A percentile compares a stretch with the other conserved stretches of the same genome.
Conservation (phyloP, 1,140 invertebrate genomes). For the Drosophila bocqueti region DNA sequence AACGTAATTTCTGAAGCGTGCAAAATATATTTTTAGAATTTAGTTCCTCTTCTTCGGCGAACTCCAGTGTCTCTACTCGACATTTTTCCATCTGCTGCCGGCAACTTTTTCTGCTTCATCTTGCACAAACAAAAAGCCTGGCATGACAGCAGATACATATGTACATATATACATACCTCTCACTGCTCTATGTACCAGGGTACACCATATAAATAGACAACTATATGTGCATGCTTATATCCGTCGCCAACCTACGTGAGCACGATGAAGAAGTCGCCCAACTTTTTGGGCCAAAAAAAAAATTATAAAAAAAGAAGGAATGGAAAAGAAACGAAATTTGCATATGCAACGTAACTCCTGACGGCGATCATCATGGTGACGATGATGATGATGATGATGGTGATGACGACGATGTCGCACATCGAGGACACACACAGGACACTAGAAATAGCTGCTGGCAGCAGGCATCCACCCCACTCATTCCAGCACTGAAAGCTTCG, state of each 20-base stretch:
- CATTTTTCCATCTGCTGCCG: conserved; percentile 34
- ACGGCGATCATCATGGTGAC: conserved; percentile 66
- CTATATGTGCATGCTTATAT: conserved; percentile 27
- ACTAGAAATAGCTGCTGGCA: conserved; percentile 63
- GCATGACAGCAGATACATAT: conserved; percentile 29
- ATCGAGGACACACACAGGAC: conserved; percentile 61
- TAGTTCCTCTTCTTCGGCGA: conserved; percentile 51
- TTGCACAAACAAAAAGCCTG: conserved; percentile 59
- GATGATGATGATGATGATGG: conserved; percentile 39
- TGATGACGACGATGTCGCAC: conserved; percentile 41
- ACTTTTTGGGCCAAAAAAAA: conserved; percentile 69
- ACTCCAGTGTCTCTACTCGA: conserved; percentile 33
- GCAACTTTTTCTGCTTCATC: conserved; percentile 76
- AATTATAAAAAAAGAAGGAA: conserved; percentile 34
- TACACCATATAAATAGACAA: conserved; percentile 21
- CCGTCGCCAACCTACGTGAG: conserved; percentile 59
- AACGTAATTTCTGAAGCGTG: conserved; percentile 84
- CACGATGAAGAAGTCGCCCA: conserved; percentile 61
- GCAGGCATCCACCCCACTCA: conserved; percentile 5
- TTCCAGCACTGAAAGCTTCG: conserved; percentile 54
- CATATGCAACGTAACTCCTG: conserved; percentile 76
- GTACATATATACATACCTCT: conserved; percentile 1
- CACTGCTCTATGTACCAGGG: conserved; percentile 1
- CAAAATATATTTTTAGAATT: conserved; percentile 82
- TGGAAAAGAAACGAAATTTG: conserved; percentile 60